These are phyloP conservation scores for Xenopus tropicalis DNA, from an alignment of 2,113 vertebrate species.

Conservation along the genomic window DNA sequence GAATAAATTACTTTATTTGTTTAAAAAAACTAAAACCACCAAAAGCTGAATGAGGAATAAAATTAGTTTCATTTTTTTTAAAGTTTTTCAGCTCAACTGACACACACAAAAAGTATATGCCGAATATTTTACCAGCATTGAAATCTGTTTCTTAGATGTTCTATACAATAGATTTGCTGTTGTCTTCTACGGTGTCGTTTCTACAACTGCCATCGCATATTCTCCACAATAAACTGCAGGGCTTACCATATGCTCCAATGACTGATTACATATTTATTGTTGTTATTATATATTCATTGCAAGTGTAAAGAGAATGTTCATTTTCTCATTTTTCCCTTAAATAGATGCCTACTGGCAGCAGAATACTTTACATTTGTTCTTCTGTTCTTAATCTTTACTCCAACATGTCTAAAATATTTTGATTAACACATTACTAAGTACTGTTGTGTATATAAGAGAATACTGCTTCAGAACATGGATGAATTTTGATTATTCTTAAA, in stretches of 20 bases:
- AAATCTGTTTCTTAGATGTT: no score
- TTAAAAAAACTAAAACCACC: no score
- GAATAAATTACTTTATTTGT: no score
- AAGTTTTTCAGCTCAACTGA: no score
- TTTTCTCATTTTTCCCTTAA: slow-evolving; percentile 36
- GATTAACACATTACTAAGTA: slow-evolving; percentile 27
- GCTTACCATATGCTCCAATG: slow-evolving; percentile 42
- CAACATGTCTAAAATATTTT: slow-evolving; percentile 38
- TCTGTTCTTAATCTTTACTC: slow-evolving; percentile 28
- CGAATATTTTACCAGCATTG: no score
- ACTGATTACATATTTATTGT: slow-evolving; percentile 39
- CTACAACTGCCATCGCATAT: slow-evolving; percentile 10
- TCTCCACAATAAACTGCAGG: slow-evolving; percentile 34
- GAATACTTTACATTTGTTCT: slow-evolving; percentile 16
- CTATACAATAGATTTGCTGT: neutral
- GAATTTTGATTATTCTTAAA: slow-evolving; percentile 11
- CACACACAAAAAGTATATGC: no score
- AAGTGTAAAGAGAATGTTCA: slow-evolving; percentile 27
- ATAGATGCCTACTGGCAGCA: slow-evolving; percentile 21
- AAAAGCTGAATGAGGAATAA: no score
- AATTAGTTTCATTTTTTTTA: no score
- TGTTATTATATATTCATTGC: slow-evolving; percentile 32
- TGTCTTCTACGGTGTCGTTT: slow-evolving; percentile 6
- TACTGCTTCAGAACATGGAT: slow-evolving; percentile 12
- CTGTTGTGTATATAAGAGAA: slow-evolving; percentile 15